Conservation (phyloP, 2,113 vertebrate species). For the Myanophis thanlyinensis region DNA sequence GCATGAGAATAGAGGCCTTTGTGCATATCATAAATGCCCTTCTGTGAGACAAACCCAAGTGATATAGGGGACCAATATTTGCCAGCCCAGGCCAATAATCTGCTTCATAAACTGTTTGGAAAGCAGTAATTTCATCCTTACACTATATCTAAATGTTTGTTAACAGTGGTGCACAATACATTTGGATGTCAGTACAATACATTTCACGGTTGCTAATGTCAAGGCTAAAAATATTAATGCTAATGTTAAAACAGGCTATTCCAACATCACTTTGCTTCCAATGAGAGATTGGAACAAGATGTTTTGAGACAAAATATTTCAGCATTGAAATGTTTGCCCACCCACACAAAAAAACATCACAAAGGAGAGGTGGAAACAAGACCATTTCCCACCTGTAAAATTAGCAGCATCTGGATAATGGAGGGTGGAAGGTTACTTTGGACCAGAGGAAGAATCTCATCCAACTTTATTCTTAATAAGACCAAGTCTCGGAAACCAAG, state of each 20-base stretch:
- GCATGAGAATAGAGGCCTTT: not conserved
- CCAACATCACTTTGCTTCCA: not conserved
- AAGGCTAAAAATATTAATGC: not conserved
- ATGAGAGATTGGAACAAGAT: not conserved
- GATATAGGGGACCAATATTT: not conserved
- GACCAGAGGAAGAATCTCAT: constrained; percentile 74
- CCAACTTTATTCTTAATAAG: constrained; percentile 83
- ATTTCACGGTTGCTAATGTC: not conserved
- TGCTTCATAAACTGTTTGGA: not conserved
- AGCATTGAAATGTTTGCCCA: not conserved
- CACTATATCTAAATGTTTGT: not conserved
- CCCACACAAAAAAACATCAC: not conserved
- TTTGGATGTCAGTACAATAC: not conserved
- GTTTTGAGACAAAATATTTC: not conserved
- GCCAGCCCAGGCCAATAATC: not conserved
- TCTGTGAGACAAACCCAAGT: not conserved
- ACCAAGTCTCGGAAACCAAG: constrained; percentile 91
- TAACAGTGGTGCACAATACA: not conserved
- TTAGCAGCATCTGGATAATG: constrained; percentile 90
- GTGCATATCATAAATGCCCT: not conserved
- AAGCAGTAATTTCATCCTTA: not conserved
- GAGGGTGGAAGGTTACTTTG: constrained; percentile 73
- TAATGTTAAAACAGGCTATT: not conserved
- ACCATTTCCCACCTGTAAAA: constrained; percentile 80
- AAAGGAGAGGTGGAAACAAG: not conserved